Percentiles rank a stretch among this genome's conserved stretches.
Conservation (phyloP, 2,888 invertebrate genomes). For the Sesamia inferens region DNA sequence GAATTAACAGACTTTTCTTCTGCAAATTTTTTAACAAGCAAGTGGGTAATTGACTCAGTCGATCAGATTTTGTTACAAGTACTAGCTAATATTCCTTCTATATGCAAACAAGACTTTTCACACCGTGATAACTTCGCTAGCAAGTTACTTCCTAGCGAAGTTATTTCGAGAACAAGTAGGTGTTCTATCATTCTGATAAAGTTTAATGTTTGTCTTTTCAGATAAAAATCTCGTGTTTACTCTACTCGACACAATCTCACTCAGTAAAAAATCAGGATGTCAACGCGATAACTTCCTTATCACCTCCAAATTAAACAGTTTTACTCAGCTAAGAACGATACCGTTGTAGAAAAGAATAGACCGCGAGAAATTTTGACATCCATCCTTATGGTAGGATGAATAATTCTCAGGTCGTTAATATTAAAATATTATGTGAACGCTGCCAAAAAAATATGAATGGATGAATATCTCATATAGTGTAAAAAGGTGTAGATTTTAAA, state of each 20-base stretch:
- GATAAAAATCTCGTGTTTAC: conserved; percentile 84
- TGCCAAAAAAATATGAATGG: conserved; percentile 63
- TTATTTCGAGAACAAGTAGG: conserved; percentile 62
- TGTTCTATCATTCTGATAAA: conserved; percentile 81
- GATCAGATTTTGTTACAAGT: conserved; percentile 26
- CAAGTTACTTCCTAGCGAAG: conserved; percentile 33
- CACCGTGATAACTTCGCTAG: conserved; percentile 47
- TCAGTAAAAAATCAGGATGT: conserved; percentile 84
- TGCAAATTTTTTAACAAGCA: conserved; percentile 18
- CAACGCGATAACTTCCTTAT: conserved; percentile 76
- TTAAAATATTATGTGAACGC: conserved; percentile 33
- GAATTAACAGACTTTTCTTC: not conserved
- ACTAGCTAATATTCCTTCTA: conserved; percentile 27
- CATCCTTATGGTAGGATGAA: conserved; percentile 38
- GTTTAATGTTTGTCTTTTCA: conserved; percentile 73
- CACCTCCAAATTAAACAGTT: conserved; percentile 61
- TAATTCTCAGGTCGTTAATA: conserved; percentile 25
- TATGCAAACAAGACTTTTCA: conserved; percentile 47
- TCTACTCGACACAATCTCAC: conserved; percentile 79
- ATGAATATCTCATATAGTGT: conserved; percentile 50
- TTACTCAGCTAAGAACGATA: conserved; percentile 52
- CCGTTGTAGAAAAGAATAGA: conserved; percentile 40
- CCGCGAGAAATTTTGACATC: conserved; percentile 26
- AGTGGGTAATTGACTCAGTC: not conserved
- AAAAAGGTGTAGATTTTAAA: conserved; percentile 53